Conservation (phyloP, 2,113 vertebrate species). For the Anser brachyrhynchus region DNA sequence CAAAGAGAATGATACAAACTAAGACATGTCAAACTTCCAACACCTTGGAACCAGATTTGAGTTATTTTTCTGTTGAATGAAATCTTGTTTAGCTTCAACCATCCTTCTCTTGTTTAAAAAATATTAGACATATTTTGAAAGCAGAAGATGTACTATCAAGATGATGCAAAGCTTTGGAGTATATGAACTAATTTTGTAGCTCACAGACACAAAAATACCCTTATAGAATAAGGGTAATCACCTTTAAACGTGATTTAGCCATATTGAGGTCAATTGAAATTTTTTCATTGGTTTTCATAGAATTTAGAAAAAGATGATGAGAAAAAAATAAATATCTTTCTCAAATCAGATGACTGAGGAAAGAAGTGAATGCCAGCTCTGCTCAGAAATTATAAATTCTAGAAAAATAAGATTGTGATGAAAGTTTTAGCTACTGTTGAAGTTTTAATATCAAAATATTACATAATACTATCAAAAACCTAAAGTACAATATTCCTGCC, state of each 20-base stretch:
- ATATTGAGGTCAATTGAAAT: rapidly evolving
- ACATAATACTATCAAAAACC: background rate
- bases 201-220: background rate
- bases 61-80: background rate
- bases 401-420: background rate
- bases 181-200: background rate
- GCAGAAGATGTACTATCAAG: background rate
- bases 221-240: background rate
- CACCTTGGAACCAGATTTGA: background rate
- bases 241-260: background rate
- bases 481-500: background rate
- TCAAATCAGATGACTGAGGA: background rate
- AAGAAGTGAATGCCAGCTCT: background rate
- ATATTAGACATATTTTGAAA: background rate
- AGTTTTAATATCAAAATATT: background rate
- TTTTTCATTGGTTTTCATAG: background rate
- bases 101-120: background rate
- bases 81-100: background rate
- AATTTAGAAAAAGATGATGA: background rate
- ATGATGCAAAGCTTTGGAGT: background rate
- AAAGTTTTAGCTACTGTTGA: background rate
- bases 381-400: background rate
- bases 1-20: background rate
- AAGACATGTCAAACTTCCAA: rapidly evolving
- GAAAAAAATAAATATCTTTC: background rate